Evolutionary conservation across 2,888 invertebrate species (phyloP), one percentile per base, ranked within the genome.

Genomic region (Pristionchus arcanus): DNA sequence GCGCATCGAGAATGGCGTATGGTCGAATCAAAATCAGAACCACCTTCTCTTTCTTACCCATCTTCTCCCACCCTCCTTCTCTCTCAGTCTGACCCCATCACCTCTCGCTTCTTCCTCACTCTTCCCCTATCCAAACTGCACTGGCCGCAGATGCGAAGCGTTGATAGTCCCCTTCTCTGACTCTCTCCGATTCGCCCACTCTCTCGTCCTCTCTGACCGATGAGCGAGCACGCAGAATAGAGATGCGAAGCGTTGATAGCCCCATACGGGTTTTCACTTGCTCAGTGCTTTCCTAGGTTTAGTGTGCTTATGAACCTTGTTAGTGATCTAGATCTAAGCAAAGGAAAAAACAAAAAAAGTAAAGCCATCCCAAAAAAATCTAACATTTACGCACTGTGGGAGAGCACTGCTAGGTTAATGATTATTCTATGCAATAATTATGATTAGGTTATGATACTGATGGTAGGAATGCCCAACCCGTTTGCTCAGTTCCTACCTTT

Each of bases 51-150:
- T 68, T 28, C 66, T 66, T 13, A 5, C n/a, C 2, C 66, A 16
- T n/a, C 66, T 25, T 28, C 71, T 71, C 68, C 28, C 34, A 21
- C n/a, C 77, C 2, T 21, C 42, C 16, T 28, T 42, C 81, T 81
- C n/a, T 42, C 2, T 21, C 42, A 0, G 28, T 42, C 81, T 81
- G 81, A 81, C 81, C 81, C 81, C 49, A 34, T 74, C 37, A 74
- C 37, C 37, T 34, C 55, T 71, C 49, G 25, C 81, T 49, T 11
- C 81, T 49, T 53, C 81, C 42, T 16, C 34, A 5, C 74, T 34
- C 74, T 16, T 37, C 28, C n/a, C 37, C 81, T 81, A 81, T 81
- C 81, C 49, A 81, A 81, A 81, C 81, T 81, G 77, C 49, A 49
- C 68, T n/a, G 3, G 28, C 37, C 42, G 16, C 77, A 77, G 81